Evolutionary conservation across 1,140 invertebrate genomes (phyloP).

Genomic region (Zaprionus inermis): DNA sequence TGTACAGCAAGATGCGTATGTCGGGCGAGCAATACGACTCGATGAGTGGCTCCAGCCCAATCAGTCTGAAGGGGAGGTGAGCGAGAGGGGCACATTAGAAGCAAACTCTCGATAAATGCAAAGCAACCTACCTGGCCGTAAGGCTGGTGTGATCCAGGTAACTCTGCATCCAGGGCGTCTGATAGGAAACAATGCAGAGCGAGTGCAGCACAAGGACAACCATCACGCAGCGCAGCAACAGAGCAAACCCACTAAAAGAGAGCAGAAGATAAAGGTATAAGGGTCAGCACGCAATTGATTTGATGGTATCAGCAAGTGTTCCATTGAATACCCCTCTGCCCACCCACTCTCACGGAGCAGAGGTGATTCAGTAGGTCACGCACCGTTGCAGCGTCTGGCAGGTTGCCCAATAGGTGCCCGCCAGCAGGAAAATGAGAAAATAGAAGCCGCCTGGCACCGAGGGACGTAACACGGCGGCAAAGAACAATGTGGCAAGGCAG

Average conservation of each 20-base stretch:
- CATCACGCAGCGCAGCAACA: slow-evolving; percentile 89
- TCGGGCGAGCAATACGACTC: slow-evolving; percentile 85
- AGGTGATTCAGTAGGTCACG: slow-evolving; percentile 34
- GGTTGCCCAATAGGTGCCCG: slow-evolving; percentile 95
- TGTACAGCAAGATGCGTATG: slow-evolving; percentile 87
- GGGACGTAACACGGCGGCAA: slow-evolving; percentile 91
- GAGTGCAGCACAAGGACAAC: slow-evolving; percentile 91
- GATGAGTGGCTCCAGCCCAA: slow-evolving; percentile 88
- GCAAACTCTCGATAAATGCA: neutral
- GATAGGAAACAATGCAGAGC: slow-evolving; percentile 91
- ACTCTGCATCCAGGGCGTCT: slow-evolving; percentile 93
- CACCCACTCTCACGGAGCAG: neutral
- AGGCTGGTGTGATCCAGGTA: slow-evolving; percentile 87
- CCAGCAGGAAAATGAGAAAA: slow-evolving; percentile 92
- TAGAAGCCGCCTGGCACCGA: slow-evolving; percentile 93
- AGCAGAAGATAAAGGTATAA: slow-evolving; percentile 33
- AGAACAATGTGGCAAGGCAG: slow-evolving; percentile 89
- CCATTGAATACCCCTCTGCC: neutral
- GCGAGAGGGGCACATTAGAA: slow-evolving; percentile 5
- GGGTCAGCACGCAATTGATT: slow-evolving; percentile 36
- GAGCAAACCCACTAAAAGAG: slow-evolving; percentile 87
- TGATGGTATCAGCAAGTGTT: slow-evolving; percentile 17
- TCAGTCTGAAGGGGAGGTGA: slow-evolving; percentile 85
- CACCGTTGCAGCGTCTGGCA: slow-evolving; percentile 88
- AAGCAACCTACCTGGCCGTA: slow-evolving; percentile 86